phyloP scores from a whole-genome alignment of 2,113 vertebrate species.

The Phyllostomus hastatus region DNA sequence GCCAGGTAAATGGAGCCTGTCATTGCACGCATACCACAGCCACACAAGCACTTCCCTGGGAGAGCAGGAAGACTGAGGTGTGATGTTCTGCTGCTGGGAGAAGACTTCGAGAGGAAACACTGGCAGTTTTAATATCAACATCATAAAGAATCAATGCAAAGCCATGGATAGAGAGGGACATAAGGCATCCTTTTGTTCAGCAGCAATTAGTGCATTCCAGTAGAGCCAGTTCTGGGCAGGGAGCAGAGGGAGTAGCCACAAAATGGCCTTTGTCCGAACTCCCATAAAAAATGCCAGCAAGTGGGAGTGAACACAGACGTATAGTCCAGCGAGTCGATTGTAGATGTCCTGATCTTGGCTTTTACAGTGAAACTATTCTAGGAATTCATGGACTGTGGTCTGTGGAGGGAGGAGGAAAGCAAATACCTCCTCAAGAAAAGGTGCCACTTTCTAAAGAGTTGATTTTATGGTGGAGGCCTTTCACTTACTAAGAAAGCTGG shows the following conservation, averaged over 20 bases:
- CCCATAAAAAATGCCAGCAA: slow-evolving; percentile 49
- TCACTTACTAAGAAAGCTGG: neutral
- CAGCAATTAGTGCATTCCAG: slow-evolving; percentile 78
- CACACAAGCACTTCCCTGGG: neutral
- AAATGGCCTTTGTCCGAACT: slow-evolving; percentile 74
- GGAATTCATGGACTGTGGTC: slow-evolving; percentile 52
- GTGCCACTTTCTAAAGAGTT: neutral
- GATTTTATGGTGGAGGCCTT: neutral
- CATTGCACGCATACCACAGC: neutral
- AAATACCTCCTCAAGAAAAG: slow-evolving; percentile 27
- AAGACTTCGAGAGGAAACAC: neutral
- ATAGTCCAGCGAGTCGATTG: slow-evolving; percentile 41
- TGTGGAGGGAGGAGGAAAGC: neutral
- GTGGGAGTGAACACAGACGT: slow-evolving; percentile 57
- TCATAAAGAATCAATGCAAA: slow-evolving; percentile 54
- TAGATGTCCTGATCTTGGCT: slow-evolving; percentile 40
- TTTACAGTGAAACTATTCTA: slow-evolving; percentile 32
- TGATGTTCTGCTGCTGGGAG: neutral
- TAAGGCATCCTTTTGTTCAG: slow-evolving; percentile 77
- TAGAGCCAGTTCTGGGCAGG: slow-evolving; percentile 64
- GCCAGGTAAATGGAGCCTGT: neutral
- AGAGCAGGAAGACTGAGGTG: neutral
- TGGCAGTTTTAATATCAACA: neutral
- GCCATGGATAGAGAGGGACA: slow-evolving; percentile 33
- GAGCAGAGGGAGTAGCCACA: slow-evolving; percentile 69